These are phyloP conservation scores for Aplysina aerophoba DNA, from an alignment of 37 sponge, comb jelly and placozoan species.

Conservation along the genomic window DNA sequence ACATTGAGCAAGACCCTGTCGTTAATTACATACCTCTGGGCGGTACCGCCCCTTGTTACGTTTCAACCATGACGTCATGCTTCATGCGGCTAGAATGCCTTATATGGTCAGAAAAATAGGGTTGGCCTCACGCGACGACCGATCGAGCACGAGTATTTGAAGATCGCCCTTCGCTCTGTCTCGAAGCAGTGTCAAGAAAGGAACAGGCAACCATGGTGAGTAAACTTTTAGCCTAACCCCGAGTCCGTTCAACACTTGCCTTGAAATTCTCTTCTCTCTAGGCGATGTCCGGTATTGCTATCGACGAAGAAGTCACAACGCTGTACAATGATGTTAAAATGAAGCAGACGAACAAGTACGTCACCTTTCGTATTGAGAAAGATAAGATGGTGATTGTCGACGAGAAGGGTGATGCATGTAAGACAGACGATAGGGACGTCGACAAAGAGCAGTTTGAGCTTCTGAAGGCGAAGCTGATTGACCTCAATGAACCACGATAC, in stretches of 20 bases:
- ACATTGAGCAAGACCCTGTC: conserved; percentile 3
- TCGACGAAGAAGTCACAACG: conserved; percentile 32
- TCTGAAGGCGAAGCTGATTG: conserved; percentile 19
- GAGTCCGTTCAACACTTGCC: neutral
- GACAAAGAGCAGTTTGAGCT: conserved; percentile 43
- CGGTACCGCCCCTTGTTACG: too few relatives aligned
- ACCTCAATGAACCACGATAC: conserved; percentile 62
- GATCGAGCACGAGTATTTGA: neutral
- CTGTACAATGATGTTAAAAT: conserved; percentile 67
- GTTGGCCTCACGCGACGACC: neutral
- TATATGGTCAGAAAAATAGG: conserved; percentile 16
- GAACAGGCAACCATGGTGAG: neutral
- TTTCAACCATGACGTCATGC: conserved; percentile 5
- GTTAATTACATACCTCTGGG: too few relatives aligned
- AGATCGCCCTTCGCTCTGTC: neutral
- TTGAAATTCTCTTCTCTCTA: neutral
- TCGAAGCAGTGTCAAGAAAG: neutral
- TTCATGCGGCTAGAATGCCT: neutral
- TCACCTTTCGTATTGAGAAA: conserved; percentile 59
- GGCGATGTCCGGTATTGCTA: conserved; percentile 80
- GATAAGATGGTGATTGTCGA: conserved; percentile 65
- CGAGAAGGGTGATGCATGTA: conserved; percentile 13
- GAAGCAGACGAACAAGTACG: conserved; percentile 57
- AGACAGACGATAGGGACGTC: conserved; percentile 34
- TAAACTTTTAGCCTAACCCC: neutral